Evolutionary conservation across 1,140 invertebrate genomes (phyloP).

Genomic region (Muscidifurax raptorellus): DNA sequence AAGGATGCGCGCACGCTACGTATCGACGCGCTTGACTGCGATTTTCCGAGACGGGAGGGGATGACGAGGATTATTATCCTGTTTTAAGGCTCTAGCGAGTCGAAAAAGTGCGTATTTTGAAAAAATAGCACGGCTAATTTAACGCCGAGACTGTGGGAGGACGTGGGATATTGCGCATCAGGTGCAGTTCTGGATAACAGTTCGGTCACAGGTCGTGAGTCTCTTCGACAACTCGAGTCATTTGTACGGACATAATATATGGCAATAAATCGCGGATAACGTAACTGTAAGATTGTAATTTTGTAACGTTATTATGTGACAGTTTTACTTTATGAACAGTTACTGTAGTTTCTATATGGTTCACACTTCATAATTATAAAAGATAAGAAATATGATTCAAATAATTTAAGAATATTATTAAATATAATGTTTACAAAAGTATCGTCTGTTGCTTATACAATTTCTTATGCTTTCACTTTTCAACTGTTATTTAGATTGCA

Average conservation of each 20-base stretch:
- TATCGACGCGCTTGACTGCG: not conserved
- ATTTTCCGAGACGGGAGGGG: not conserved
- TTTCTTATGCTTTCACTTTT: too few species aligned
- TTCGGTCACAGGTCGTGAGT: not conserved
- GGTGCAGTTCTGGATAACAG: not conserved
- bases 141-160: not conserved
- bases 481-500: too few species aligned
- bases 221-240: too few species aligned
- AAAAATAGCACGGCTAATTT: slow-evolving; percentile 17
- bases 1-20: not conserved
- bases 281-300: not conserved
- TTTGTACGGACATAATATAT: too few species aligned
- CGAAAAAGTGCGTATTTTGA: slow-evolving; percentile 16
- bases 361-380: not conserved
- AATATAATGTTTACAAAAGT: too few species aligned
- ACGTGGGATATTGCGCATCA: not conserved
- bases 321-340: not conserved
- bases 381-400: too few species aligned
- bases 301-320: not conserved
- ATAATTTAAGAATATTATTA: too few species aligned
- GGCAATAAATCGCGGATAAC: not conserved
- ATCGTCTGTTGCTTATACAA: too few species aligned
- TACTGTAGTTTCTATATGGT: not conserved
- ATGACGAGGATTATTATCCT: not conserved
- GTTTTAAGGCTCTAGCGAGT: slow-evolving; percentile 19